Evolutionary conservation across 2,888 invertebrate genomes (phyloP), one percentile per base, ranked within the genome.

Genomic region (Temnothorax rugatulus): DNA sequence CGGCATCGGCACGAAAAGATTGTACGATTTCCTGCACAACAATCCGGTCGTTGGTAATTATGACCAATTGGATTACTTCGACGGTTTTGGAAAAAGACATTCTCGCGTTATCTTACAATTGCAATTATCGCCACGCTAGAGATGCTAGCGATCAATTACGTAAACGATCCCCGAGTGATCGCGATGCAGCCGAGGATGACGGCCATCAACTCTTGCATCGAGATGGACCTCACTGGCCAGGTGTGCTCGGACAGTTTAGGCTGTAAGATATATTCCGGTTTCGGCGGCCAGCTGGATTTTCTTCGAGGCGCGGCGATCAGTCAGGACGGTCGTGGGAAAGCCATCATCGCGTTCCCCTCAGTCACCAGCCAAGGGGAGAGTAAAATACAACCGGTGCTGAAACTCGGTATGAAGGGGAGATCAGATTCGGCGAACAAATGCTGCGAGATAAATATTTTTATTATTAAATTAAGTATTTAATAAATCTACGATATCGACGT

Each of bases 221-320:
- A 97, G 92, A 95, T 97, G 57, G 97, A 97, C 88, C 93, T 97
- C 7, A 96, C 96, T 1, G 97, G 97, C 9, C 97, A 97, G 93
- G 95, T 97, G 38, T 96, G 96, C 69, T 95, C 96, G 0, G 97
- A 97, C 89, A 93, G 92, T 89, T 4, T 94, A 95, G 96, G 96
- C 38, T 96, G 96, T 0, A 95, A 96, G 83, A 96, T 97, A 96
- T 97, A 96, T 93, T 97, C 97, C 0, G 99, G 99, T 11, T 98
- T 99, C 94, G 99, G 99, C 15, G 99, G 99, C 0, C 99, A 99
- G 94, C 97, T 99, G 57, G 99, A 99, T 95, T 99, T 99, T 94
- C 97, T 99, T 89, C 96, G 98, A 82, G 99, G 99, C 38, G 98
- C 99, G 2, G 98, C 98, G 0, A 97, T 98, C 93, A 96, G 97